Percentiles rank a stretch among this genome's conserved stretches.
Conservation (phyloP, 1,140 invertebrate genomes). For the Lamellibrachia luymesi region DNA sequence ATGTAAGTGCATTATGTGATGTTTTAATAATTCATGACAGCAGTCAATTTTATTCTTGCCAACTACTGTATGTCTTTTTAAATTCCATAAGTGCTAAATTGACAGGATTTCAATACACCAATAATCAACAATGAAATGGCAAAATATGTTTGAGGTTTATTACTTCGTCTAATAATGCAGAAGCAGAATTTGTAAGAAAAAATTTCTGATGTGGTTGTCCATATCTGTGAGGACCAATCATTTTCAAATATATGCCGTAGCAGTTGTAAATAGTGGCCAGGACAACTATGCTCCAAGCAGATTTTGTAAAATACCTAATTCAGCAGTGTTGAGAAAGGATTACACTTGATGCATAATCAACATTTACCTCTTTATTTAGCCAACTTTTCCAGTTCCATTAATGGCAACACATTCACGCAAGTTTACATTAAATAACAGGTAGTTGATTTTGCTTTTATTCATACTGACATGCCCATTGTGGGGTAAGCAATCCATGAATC, state of each 20-base stretch:
- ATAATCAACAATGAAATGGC: neutral
- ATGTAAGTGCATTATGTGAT: neutral
- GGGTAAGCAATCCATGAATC: neutral
- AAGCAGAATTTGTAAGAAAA: no score
- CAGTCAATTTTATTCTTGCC: neutral
- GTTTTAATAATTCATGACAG: neutral
- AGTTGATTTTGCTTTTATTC: neutral
- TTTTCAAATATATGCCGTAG: no score
- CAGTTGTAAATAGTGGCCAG: no score
- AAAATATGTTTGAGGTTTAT: neutral
- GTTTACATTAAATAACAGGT: neutral
- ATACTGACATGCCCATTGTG: neutral
- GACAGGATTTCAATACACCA: neutral
- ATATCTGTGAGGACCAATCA: no score
- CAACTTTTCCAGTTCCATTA: no score
- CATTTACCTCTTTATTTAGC: no score
- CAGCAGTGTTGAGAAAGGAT: no score
- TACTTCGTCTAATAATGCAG: neutral
- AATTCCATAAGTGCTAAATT: neutral
- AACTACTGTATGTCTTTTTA: neutral
- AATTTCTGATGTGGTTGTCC: no score
- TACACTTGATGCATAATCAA: no score
- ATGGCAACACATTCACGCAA: neutral
- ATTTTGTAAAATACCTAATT: no score
- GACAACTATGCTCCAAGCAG: no score